Conservation (phyloP, 1,140 invertebrate genomes). For the Eupristina koningsbergeri region DNA sequence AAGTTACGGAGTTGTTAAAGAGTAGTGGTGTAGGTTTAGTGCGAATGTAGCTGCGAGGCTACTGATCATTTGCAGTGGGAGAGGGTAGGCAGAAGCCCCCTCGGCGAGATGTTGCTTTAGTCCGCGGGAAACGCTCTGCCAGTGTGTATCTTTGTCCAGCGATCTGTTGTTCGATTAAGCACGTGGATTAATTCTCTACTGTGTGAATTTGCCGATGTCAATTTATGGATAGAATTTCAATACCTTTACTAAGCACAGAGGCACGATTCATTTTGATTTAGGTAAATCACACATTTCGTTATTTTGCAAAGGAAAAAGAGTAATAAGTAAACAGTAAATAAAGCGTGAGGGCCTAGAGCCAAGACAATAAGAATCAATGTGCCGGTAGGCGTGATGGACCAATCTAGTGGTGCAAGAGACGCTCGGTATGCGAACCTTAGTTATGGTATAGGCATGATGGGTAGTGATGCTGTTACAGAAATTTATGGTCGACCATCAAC, state of each 20-base stretch:
- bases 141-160: slow-evolving; percentile 64
- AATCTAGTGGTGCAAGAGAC: slow-evolving; percentile 85
- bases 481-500: slow-evolving; percentile 80
- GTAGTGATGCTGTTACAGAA: slow-evolving; percentile 83
- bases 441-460: slow-evolving; percentile 86
- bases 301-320: slow-evolving; percentile 37
- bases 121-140: slow-evolving; percentile 68
- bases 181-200: slow-evolving; percentile 58
- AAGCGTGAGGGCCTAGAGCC: slow-evolving; percentile 49
- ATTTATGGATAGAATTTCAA: neutral
- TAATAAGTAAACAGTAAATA: too few species aligned
- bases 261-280: neutral
- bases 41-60: neutral
- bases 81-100: slow-evolving; percentile 13
- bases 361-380: slow-evolving; percentile 66
- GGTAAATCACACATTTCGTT: neutral
- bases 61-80: slow-evolving; percentile 19
- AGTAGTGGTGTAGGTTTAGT: neutral
- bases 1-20: slow-evolving; percentile 63
- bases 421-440: slow-evolving; percentile 85
- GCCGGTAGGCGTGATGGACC: slow-evolving; percentile 68
- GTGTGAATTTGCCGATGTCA: neutral
- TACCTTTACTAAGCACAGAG: neutral
- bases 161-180: slow-evolving; percentile 64
- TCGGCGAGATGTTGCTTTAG: slow-evolving; percentile 56